Evolutionary conservation across 2,113 vertebrate genomes (phyloP), one percentile per base, ranked within the genome.

Genomic region (Cromileptes altivelis): DNA sequence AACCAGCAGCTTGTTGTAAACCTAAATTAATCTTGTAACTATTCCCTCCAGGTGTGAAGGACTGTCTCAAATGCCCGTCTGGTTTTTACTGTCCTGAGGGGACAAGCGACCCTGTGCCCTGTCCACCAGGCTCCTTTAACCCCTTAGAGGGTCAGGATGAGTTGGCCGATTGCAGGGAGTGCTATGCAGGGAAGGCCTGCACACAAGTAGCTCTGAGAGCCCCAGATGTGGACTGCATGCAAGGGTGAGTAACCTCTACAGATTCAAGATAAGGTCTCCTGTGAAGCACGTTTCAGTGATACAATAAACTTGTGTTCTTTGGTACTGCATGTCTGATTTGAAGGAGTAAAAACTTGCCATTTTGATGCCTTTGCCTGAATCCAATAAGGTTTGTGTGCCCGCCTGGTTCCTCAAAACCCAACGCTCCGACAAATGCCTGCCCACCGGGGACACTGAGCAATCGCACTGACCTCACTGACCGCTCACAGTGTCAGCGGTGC

Each of bases 61-160:
- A 89, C 71, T 97, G 96, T 86, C 81, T 96, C 50, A 95, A 94
- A 92, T 97, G 97, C 69, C 97, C 96, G 0, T 93, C 88, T 53
- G 97, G 97, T 37, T 95, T 96, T 89, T 97, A 97, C 91, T 97
- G 96, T 77, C 96, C 96, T 7, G 89, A 89, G 77, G 95, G 96
- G 69, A 94, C 81, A 45, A 93, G 76, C 27, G 90, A 94, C 50
- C 96, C 96, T 1, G 65, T 90, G 45, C 96, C 96, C 0, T 97
- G 96, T 89, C 96, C 92, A 13, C 87, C 94, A 0, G 97, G 97
- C 13, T 95, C 89, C 0, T 96, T 96, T 63, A 96, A 95, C 80
- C 95, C 96, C n/a, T 88, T 95, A 53, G 94, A 94, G 47, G 97
- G 97, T 0, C 97, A 97, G 88, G 96, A 97, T 0, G 91, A 97